These are phyloP conservation scores for Pangasius krempfi DNA, from an alignment of 2,797 vertebrate species.

Conservation along the genomic window DNA sequence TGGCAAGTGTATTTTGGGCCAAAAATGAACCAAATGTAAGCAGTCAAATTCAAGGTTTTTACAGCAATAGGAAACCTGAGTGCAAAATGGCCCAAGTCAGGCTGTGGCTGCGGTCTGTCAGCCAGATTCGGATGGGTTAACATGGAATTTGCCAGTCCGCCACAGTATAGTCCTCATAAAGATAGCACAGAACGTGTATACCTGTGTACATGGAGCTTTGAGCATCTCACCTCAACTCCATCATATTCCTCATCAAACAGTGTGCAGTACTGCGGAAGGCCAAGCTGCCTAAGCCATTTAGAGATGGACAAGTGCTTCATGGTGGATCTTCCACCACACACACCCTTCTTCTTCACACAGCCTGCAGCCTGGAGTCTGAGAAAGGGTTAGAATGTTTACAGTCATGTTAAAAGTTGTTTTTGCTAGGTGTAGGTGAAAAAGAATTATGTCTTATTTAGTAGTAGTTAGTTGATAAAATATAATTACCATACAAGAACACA, in stretches of 20 bases:
- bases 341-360: conserved; percentile 1
- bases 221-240: conserved; percentile 73
- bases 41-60: not conserved
- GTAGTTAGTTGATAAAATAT: not conserved
- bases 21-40: not conserved
- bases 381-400: not conserved
- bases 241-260: conserved; percentile 79
- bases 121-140: not conserved
- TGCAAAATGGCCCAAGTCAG: not conserved
- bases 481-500: not conserved
- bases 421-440: not conserved
- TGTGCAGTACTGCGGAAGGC: conserved; percentile 75
- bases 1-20: not conserved
- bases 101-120: not conserved
- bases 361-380: conserved; percentile 1
- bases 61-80: not conserved
- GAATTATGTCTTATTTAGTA: not conserved
- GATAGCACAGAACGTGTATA: conserved; percentile 1
- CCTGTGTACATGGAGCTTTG: not conserved
- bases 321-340: conserved; percentile 21
- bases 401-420: not conserved
- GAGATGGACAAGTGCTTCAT: conserved; percentile 82
- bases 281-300: conserved; percentile 79
- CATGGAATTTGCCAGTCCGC: not conserved
- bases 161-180: not conserved